Percentiles rank a stretch among this genome's conserved stretches.
Evolutionary conservation across 1,140 invertebrate species (phyloP).

Genomic region (Aphis gossypii): DNA sequence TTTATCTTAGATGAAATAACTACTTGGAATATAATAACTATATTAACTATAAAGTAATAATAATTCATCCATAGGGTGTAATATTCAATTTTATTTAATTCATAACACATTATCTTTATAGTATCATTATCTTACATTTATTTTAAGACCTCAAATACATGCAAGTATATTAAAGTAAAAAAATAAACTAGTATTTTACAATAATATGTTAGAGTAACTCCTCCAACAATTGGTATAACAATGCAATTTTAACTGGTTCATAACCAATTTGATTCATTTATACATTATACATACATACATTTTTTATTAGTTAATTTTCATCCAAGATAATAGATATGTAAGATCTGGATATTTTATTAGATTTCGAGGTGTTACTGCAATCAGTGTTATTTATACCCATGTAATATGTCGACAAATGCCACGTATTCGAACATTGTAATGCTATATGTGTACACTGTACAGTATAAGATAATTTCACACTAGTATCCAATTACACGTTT

Average conservation of each 20-base stretch:
- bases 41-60: background rate
- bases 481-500: slow-evolving; percentile 16
- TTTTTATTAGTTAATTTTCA: background rate
- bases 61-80: background rate
- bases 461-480: background rate
- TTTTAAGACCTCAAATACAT: background rate
- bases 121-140: background rate
- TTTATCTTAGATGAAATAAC: background rate
- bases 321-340: background rate
- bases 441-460: background rate
- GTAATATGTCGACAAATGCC: background rate
- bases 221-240: background rate
- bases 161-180: background rate
- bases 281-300: no score
- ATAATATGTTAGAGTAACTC: background rate
- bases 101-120: background rate
- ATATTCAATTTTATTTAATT: background rate
- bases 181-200: background rate
- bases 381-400: background rate
- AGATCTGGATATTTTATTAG: background rate
- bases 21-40: background rate
- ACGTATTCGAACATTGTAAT: background rate
- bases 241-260: background rate
- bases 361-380: background rate
- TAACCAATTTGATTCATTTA: background rate